phyloP scores from a whole-genome alignment of 2,797 vertebrate genomes.

The Platyrinchus mystaceus region DNA sequence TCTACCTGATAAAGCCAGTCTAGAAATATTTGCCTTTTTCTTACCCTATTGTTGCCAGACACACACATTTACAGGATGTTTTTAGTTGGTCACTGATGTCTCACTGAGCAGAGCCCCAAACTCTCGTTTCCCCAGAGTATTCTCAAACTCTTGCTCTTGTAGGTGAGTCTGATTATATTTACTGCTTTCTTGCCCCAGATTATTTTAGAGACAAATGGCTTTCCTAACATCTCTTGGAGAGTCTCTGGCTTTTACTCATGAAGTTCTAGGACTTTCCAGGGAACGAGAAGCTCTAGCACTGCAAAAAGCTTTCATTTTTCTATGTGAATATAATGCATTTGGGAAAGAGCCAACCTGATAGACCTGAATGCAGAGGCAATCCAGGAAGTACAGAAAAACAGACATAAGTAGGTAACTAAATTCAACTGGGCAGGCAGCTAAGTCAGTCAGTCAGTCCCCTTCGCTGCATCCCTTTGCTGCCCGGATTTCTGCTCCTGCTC shows the following conservation, averaged over 20 bases:
- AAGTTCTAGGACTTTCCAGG: background rate
- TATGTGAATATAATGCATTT: background rate
- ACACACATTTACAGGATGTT: too few relatives aligned
- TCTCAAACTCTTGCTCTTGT: background rate
- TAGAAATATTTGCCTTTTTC: background rate
- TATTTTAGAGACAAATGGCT: background rate
- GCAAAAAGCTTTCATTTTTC: background rate
- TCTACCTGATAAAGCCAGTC: background rate
- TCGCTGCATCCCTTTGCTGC: background rate
- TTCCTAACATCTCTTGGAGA: background rate
- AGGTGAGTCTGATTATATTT: background rate
- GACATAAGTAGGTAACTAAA: background rate
- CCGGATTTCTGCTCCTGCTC: background rate
- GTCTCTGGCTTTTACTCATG: background rate
- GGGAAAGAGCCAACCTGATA: background rate
- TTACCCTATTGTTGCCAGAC: background rate
- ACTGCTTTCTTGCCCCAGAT: background rate
- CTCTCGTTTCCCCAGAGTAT: background rate
- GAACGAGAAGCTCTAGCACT: background rate
- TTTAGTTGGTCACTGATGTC: background rate
- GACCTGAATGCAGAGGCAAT: background rate
- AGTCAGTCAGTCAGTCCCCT: background rate
- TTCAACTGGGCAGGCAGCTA: background rate
- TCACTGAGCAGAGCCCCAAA: background rate
- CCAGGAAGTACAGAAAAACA: background rate